Base-by-base conservation (phyloP, 2,888 invertebrate species). In the Bombylius discolor region DNA sequence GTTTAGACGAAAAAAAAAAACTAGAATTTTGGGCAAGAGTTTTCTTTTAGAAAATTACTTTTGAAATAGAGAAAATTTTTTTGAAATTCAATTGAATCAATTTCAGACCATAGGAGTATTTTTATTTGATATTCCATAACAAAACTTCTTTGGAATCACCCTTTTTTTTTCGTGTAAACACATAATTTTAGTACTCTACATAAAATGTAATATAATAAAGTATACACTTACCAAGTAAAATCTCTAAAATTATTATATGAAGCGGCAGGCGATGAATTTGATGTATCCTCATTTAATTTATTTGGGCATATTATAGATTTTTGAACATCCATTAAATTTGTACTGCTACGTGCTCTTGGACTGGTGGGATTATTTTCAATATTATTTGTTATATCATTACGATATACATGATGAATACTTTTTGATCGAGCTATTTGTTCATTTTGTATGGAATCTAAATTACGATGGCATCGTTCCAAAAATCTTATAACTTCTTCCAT, bases 401-500 rank as follows among this genome's bases (percentile, higher is more conserved):
- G 65, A 52, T 68, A 68, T 54, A 73, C 71, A 58, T 73, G 71
- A 61, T 71, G 68, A 44, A 73, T 66, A 62, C 74, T 74, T 63
- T 73, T 74, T 13, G 74, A 74, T 49, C 74, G 70, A n/a, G 70
- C 65, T 56, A 73, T 72, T 60, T 72, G 69, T 55, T 71, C 70
- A 51, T 49, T 56, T 57, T 60, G 56, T 14, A 61, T 60, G 54
- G 53, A 57, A 47, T 76, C 76, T 56, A 81, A 69, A 63, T 78
- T 79, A 60, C 77, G 76, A 63, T 79, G 79, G 11, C 79, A 79
- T 60, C 81, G 79, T 64, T 83, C 83, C 62, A 84, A 70, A 68
- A 83, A 84, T 52, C 79, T 78, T 32, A 81, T 78, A 49, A 84
- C 81, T 68, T 84, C 82, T 65, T 81, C 81, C 80, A 84, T 80